These are phyloP conservation scores for Drosophila mimetica DNA, from an alignment of 2,888 invertebrate species.

Conservation along the genomic window DNA sequence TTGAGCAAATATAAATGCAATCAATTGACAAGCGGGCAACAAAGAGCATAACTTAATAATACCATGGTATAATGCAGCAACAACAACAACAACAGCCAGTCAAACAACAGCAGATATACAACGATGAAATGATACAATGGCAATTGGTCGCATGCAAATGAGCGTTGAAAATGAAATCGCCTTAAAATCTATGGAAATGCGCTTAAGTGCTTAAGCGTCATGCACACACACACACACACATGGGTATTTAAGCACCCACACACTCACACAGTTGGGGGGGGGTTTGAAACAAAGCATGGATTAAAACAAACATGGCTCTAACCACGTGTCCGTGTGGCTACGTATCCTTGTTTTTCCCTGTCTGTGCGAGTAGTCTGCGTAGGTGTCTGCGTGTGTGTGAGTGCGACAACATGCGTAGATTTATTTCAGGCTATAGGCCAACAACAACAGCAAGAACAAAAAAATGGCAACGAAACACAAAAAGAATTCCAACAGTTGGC, in stretches of 20 bases:
- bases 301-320: conserved; percentile 53
- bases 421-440: conserved; percentile 38
- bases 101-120: background rate
- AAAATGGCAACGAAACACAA: conserved; percentile 5
- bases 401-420: conserved; percentile 42
- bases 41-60: conserved; percentile 40
- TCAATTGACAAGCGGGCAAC: conserved; percentile 18
- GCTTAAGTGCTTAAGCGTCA: conserved; percentile 57
- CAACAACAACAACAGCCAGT: background rate
- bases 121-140: conserved; percentile 17
- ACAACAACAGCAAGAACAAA: background rate
- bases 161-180: conserved; percentile 57
- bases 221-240: conserved; percentile 2
- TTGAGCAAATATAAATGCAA: conserved; percentile 39
- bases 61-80: background rate
- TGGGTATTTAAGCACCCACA: conserved; percentile 3
- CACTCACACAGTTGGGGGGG: background rate
- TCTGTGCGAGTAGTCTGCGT: conserved; percentile 5
- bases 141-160: conserved; percentile 60
- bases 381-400: conserved; percentile 1
- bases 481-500: conserved; percentile 19
- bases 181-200: conserved; percentile 64
- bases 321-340: conserved; percentile 62
- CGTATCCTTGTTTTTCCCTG: conserved; percentile 21
- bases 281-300: conserved; percentile 24